Conservation (phyloP, 2,113 vertebrate species). For the Morphnarchus princeps region DNA sequence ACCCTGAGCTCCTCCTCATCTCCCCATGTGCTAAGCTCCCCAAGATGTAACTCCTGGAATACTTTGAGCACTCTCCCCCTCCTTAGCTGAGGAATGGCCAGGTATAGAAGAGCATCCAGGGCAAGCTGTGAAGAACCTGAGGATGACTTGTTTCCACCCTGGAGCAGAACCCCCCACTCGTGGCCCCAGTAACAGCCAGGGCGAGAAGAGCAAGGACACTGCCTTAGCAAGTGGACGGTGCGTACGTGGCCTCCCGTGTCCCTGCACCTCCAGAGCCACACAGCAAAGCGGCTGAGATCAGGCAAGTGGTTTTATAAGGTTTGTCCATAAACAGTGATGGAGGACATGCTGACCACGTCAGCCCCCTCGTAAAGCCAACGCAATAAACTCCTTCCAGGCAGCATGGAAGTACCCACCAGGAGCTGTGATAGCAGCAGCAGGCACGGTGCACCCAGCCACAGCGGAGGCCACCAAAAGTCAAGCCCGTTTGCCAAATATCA, state of each 20-base stretch:
- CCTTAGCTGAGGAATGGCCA: background rate
- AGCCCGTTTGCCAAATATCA: background rate
- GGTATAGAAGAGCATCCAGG: background rate
- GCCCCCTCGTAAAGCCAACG: background rate
- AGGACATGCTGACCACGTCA: accelerated
- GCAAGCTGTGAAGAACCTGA: background rate
- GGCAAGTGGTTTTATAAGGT: background rate
- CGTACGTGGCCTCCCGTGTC: accelerated
- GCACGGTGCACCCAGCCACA: accelerated
- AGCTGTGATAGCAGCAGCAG: background rate
- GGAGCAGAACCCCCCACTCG: background rate
- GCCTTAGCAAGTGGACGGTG: accelerated
- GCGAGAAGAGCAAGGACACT: background rate
- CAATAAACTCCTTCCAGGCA: background rate
- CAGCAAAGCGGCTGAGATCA: background rate
- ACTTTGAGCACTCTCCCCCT: background rate
- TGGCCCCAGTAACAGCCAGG: background rate
- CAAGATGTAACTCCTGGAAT: accelerated
- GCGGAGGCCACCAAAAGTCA: background rate
- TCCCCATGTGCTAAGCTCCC: accelerated
- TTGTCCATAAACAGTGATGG: background rate
- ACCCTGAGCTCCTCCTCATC: background rate
- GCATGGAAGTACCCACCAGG: background rate
- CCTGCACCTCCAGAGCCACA: background rate
- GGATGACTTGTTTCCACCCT: background rate